Percentiles rank a stretch among this genome's conserved stretches.
Conservation (phyloP, 2,797 vertebrate genomes). For the Darevskia mixta region DNA sequence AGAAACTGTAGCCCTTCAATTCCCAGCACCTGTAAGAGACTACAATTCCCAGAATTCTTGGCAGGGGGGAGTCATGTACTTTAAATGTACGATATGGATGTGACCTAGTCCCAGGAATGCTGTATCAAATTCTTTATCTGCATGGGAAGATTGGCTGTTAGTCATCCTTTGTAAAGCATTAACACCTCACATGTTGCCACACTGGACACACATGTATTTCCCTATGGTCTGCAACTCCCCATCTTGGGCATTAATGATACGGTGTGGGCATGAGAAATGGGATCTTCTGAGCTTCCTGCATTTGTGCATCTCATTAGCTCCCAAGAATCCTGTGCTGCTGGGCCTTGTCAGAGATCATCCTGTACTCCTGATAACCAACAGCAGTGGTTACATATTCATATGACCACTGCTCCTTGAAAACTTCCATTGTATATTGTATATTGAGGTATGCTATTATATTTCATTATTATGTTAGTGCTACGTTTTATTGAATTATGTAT, state of each 20-base stretch:
- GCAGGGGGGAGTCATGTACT: too few species aligned
- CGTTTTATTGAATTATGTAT: too few species aligned
- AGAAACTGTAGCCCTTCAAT: too few species aligned
- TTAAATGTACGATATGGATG: too few species aligned
- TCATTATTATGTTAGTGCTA: too few species aligned
- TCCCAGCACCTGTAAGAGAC: too few species aligned
- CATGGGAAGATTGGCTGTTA: not conserved
- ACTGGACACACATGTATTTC: not conserved
- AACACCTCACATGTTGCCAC: not conserved
- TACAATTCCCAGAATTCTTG: too few species aligned
- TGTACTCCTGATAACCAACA: too few species aligned
- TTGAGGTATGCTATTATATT: too few species aligned
- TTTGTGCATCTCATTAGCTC: conserved; percentile 3
- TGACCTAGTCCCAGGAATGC: not conserved
- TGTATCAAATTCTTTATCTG: not conserved
- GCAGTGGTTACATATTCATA: too few species aligned
- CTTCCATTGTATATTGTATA: too few species aligned
- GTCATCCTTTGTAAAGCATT: not conserved
- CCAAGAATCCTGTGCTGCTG: not conserved
- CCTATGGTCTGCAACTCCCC: not conserved
- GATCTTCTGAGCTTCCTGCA: not conserved
- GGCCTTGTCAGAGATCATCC: not conserved
- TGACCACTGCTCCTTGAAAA: too few species aligned
- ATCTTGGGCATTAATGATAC: not conserved
- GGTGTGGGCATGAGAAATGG: not conserved